Conservation (phyloP, 2,888 invertebrate genomes). For the Rosalia funebris region DNA sequence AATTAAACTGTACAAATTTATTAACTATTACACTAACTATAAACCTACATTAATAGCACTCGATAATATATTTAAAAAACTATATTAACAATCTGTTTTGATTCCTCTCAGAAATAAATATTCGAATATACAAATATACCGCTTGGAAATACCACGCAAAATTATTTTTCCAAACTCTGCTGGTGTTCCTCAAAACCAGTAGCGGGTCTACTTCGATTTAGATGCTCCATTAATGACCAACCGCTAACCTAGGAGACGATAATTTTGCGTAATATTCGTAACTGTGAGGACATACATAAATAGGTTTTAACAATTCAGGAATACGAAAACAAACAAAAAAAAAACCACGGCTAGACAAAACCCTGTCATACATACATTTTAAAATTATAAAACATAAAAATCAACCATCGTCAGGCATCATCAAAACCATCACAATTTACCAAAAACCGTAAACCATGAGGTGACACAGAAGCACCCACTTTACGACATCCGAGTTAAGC, state of each 20-base stretch:
- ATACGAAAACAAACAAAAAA: not conserved
- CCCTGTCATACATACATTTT: constrained; percentile 5
- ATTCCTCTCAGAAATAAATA: constrained; percentile 23
- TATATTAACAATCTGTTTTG: constrained; percentile 20
- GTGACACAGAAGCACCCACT: constrained; percentile 54
- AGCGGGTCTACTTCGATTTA: not conserved
- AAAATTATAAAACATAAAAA: constrained; percentile 34
- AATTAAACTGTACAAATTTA: constrained; percentile 25
- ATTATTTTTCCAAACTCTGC: constrained; percentile 6
- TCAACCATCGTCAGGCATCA: constrained; percentile 48
- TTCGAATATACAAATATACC: constrained; percentile 11
- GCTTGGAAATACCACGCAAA: constrained; percentile 17
- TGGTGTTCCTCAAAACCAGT: not conserved
- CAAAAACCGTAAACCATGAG: constrained; percentile 60
- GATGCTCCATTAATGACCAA: not conserved
- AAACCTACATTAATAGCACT: constrained; percentile 11
- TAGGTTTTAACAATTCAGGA: constrained; percentile 6
- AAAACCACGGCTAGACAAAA: not conserved
- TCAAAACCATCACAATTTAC: constrained; percentile 65
- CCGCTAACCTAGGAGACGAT: constrained; percentile 1
- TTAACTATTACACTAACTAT: not conserved
- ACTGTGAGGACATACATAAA: not conserved
- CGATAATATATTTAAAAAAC: constrained; percentile 10
- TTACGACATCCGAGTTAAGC: constrained; percentile 3
- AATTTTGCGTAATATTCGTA: constrained; percentile 20